Evolutionary conservation across 2,113 vertebrate genomes (phyloP), one percentile per base, ranked within the genome.

Genomic region (Leuciscus idus): DNA sequence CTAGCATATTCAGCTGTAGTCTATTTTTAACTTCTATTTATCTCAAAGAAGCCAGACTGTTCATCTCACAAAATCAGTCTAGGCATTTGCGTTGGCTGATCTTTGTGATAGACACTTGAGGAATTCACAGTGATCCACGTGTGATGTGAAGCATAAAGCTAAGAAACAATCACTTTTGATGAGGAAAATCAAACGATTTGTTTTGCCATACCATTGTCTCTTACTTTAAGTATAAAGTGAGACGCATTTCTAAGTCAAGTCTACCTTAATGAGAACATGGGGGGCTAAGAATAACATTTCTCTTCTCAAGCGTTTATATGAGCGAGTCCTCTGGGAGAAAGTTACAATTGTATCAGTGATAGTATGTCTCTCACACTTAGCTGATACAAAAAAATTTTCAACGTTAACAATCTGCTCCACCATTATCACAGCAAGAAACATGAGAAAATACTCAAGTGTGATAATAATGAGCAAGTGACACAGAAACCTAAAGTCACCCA

Each of bases 1-100:
- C 33, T 13, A 21, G 15, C 21, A 10, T 13, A 9, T 57, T 66
- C 43, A 85, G 62, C 39, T 79, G 59, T 21, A 70, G 62, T 46
- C 84, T 86, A 86, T 83, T n/a, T 83, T 74, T 83, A 86, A 55
- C 80, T 9, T 68, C 17, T 52, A 57, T 26, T 74, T n/a, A 62
- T 36, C 43, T 66, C 66, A 72, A 48, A 82, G 48, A 43, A 76
- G 48, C 28, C 21, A 52, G 30, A 12, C 33, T 74, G 68, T 43
- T 39, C 28, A 28, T 86, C 79, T 86, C 61, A 77, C 6, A 43
- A 30, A 61, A 73, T 81, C 57, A 33, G 57, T 66, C 52, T 30
- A 39, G 79, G 13, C 48, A 33, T 83, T 30, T 81, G 52, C 28
- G 13, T 43, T 21, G 64, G 21, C 66, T 1, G 12, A 81, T 73